Evolutionary conservation across 1,140 invertebrate genomes (phyloP).

Genomic region (Lutraria rhynchaena): DNA sequence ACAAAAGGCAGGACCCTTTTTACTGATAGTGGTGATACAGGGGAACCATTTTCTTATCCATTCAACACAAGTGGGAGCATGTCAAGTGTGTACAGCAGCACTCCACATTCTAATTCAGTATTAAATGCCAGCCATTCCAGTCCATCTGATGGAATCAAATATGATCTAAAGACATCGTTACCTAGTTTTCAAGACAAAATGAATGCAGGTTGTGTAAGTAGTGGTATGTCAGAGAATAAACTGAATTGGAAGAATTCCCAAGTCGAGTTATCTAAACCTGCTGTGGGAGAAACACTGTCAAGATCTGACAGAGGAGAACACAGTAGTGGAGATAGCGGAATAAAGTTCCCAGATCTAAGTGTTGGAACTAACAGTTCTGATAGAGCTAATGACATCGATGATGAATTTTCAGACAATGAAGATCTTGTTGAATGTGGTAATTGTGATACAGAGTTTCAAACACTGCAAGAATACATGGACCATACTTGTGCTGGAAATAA

Average conservation of each 20-base stretch:
- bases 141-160: constrained; percentile 34
- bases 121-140: constrained; percentile 57
- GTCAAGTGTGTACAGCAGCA: constrained; percentile 10
- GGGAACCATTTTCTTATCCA: constrained; percentile 37
- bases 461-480: constrained; percentile 75
- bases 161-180: constrained; percentile 7
- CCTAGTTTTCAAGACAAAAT: constrained; percentile 40
- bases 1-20: constrained; percentile 47
- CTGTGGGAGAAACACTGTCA: constrained; percentile 7
- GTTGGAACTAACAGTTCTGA: not conserved
- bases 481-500: constrained; percentile 71
- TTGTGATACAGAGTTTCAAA: constrained; percentile 73
- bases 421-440: constrained; percentile 76
- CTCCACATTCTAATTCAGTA: constrained; percentile 34
- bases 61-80: constrained; percentile 15
- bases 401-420: constrained; percentile 68
- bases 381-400: constrained; percentile 52
- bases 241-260: constrained; percentile 6
- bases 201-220: not conserved
- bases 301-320: constrained; percentile 12
- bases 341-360: constrained; percentile 43
- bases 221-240: constrained; percentile 29
- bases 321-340: constrained; percentile 20
- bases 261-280: constrained; percentile 20
- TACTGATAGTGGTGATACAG: constrained; percentile 40